Conservation (phyloP, 2,797 vertebrate species). For the Mallotus villosus region DNA sequence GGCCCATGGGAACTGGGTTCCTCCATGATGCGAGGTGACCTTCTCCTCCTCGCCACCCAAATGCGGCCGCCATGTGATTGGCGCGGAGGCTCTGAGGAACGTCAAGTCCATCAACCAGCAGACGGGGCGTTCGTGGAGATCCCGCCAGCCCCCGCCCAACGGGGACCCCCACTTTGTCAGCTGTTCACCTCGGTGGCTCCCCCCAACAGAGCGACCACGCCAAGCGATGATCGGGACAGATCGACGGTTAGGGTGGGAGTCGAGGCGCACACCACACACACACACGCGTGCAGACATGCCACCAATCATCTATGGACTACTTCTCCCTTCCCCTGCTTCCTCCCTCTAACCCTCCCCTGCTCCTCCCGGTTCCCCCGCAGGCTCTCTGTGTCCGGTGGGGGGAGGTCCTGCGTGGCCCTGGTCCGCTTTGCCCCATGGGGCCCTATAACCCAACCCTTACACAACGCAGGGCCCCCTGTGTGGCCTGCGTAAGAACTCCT, state of each 20-base stretch:
- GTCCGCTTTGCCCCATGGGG: slow-evolving; percentile 87
- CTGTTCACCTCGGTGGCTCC: slow-evolving; percentile 87
- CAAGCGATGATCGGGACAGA: slow-evolving; percentile 94
- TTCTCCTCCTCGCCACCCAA: slow-evolving; percentile 94
- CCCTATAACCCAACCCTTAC: slow-evolving; percentile 92
- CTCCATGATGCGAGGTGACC: slow-evolving; percentile 89
- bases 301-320: background rate
- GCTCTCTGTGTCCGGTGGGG: slow-evolving; percentile 86
- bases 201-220: slow-evolving; percentile 96
- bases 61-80: slow-evolving; percentile 91
- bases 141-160: slow-evolving; percentile 88
- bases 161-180: slow-evolving; percentile 94
- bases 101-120: slow-evolving; percentile 96
- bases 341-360: background rate
- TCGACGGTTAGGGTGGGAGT: too few relatives aligned
- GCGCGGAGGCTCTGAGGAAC: slow-evolving; percentile 91
- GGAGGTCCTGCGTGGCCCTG: slow-evolving; percentile 77
- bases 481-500: slow-evolving; percentile 82
- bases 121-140: slow-evolving; percentile 93
- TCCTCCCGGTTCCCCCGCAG: slow-evolving; percentile 57
- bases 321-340: background rate
- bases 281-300: background rate
- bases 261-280: slow-evolving; percentile 53
- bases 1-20: slow-evolving; percentile 83
- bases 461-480: slow-evolving; percentile 88